Base-by-base conservation (phyloP, 1,140 invertebrate genomes). In the Saccostrea glomerata region DNA sequence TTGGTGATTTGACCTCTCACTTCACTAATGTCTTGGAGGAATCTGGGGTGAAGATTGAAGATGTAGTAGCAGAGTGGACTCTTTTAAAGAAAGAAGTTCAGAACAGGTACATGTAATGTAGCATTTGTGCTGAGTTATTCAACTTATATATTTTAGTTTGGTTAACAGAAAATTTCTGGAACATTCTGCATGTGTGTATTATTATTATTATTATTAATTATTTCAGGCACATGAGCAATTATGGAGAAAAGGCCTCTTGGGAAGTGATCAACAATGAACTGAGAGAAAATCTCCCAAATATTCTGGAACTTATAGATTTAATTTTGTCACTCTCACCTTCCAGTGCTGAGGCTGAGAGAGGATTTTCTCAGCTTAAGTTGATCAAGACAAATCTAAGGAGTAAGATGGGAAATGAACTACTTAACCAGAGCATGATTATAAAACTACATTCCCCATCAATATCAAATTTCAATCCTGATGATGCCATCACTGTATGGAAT, bases 331-430 rank as follows among this genome's bases (percentile, higher is more conserved):
- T 83, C 12, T 40, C 58, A n/a, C 55, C 82, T 15, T 63, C 23
- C 6, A 82, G 73, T 82, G 86, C 86, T 47, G 77, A 87, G 40
- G 77, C 25, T 58, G 86, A 87, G 82, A 58, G 77, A 47, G 86
- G 55, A 11, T 84, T 83, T 23, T 63, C 55, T 47, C 55, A 87
- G 23, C 56, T 87, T 11, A 87, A 87, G 60, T 30, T 83, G 0
- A 87, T 87, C 25, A 87, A 87, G 56, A 83, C 86, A 83, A 83
- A 83, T 20, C n/a, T 83, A 3, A 60, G 77, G 12, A 84, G 25
- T 47, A 83, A 40, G 47, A 40, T 83, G 77, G 17, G 55, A 40
- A 25, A 87, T 40, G 56, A 40, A 12, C 20, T 66, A 1, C 55
- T 87, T 23, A 83, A 83, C n/a, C 25, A 84, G 54, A 60, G 13